Percentiles rank a stretch among this genome's conserved stretches.
Conservation (phyloP, 2,888 invertebrate species). For the Phengaris arion region DNA sequence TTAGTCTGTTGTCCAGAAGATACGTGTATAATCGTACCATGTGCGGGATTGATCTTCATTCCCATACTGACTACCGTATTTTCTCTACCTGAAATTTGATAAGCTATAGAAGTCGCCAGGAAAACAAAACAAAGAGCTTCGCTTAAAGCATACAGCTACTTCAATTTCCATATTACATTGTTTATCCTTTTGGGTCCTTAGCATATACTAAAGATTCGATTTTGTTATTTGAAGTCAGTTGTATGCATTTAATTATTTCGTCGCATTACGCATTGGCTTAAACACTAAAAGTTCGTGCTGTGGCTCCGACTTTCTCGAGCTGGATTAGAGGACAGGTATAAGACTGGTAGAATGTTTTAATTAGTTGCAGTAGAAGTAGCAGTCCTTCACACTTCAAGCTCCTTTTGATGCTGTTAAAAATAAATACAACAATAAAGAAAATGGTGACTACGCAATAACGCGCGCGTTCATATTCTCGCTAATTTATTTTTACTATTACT, state of each 20-base stretch:
- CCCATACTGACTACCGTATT: constrained; percentile 71
- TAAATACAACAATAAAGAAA: no score
- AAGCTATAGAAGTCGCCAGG: constrained; percentile 16
- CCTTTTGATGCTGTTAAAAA: no score
- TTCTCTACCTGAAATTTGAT: constrained; percentile 62
- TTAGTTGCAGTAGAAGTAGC: background rate
- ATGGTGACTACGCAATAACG: no score
- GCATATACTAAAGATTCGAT: background rate
- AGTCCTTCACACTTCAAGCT: no score
- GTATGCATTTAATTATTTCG: background rate
- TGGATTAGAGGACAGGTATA: background rate
- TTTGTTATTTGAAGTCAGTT: background rate
- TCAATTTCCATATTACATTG: background rate
- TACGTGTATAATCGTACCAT: constrained; percentile 72
- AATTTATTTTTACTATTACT: no score
- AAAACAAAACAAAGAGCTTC: background rate
- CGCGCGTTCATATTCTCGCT: no score
- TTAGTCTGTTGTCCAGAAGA: constrained; percentile 74
- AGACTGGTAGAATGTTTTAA: background rate
- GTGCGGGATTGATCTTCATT: constrained; percentile 73
- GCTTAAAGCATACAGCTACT: background rate
- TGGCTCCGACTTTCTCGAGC: background rate
- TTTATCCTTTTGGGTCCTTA: no score
- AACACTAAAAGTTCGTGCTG: background rate
- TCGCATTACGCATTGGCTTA: background rate